Base-by-base conservation (phyloP, 2,113 vertebrate species). In the Caretta caretta region DNA sequence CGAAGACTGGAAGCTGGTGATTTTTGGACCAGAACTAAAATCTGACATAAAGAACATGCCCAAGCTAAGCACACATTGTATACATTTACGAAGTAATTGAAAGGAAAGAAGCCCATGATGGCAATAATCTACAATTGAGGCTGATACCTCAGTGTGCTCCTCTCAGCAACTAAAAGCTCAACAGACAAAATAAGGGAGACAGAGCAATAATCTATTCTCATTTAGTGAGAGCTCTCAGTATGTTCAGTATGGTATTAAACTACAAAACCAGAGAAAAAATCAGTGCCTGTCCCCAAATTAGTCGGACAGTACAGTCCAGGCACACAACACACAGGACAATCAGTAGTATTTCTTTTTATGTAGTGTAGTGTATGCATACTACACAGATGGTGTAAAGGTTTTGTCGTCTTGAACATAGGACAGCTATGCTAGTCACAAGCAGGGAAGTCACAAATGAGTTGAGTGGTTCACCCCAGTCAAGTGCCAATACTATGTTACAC, bases 1-100 rank as follows among this genome's bases (percentile, higher is more conserved):
- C 51, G 1, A 19, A 53, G 51, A 20, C 53, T 54, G 53, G 19
- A 54, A 94, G 82, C 84, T 96, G 93, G 96, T 51, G 13, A 93
- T 35, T 89, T 87, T 83, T 91, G 85, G 84, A 85, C 19, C 17
- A 91, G 50, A 90, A 72, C 35, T 29, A 81, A 35, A n/a, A 87
- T 6, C 8, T 69, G 78, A 81, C 53, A 7, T 5, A 29, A 17
- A 90, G 49, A 19, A 91, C 50, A 84, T 51, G 19, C 31, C n/a
- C 79, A 80, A 53, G 46, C 88, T 10, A 85, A 81, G 85, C 27
- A 19, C 35, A 75, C 35, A 94, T 8, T 86, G 13, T 35, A 14
- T 35, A 49, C 8, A 12, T 31, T 49, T 7, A 65, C 48, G 8
- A 48, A 62, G 12, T 59, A 48, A 48, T 59, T 27, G 5, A 48